These are phyloP conservation scores for Lasioglossum baleicum DNA, from an alignment of 1,140 invertebrate species.

Conservation along the genomic window DNA sequence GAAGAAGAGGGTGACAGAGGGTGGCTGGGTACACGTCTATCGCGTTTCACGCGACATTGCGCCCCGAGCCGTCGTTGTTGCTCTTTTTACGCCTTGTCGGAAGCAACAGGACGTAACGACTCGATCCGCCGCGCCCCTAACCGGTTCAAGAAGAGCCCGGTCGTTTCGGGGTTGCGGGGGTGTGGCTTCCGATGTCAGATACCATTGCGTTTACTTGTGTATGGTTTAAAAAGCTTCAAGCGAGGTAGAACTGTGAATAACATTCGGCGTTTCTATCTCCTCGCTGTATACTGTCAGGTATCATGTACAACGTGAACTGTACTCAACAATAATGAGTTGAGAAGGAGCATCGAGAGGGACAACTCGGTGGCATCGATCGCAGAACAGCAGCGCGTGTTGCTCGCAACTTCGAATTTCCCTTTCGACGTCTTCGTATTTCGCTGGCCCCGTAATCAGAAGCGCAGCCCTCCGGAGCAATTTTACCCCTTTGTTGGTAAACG, in stretches of 20 bases:
- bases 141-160: neutral
- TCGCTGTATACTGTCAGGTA: no score
- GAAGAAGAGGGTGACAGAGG: neutral
- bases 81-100: constrained; percentile 23
- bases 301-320: no score
- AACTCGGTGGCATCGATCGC: constrained; percentile 6
- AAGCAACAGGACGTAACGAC: constrained; percentile 46
- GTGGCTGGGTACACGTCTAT: constrained; percentile 19
- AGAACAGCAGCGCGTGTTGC: neutral
- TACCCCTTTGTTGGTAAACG: constrained; percentile 56
- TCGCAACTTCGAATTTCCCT: constrained; percentile 20
- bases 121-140: constrained; percentile 30
- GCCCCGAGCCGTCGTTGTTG: neutral
- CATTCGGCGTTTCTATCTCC: no score
- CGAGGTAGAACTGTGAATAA: no score
- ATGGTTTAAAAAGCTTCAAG: no score
- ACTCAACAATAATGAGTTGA: no score
- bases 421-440: neutral
- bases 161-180: neutral
- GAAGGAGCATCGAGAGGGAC: neutral
- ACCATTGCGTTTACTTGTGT: no score
- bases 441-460: constrained; percentile 48
- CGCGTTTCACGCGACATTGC: constrained; percentile 56
- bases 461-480: constrained; percentile 51
- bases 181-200: no score